Conservation (phyloP, 2,888 invertebrate species). For the Andrena marginata region DNA sequence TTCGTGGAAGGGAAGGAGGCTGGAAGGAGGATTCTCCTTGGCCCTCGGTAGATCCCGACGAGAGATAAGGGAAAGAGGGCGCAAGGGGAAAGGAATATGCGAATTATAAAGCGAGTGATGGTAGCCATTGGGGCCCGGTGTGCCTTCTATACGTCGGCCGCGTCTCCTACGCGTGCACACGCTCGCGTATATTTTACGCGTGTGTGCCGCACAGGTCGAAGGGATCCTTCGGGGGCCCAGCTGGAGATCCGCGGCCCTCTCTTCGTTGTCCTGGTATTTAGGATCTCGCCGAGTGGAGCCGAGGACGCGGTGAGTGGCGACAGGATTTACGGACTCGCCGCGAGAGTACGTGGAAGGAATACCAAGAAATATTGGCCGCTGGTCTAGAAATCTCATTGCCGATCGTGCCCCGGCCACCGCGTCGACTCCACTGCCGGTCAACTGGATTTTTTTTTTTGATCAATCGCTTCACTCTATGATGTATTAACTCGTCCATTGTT, state of each 20-base stretch:
- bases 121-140: conserved; percentile 72
- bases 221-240: conserved; percentile 74
- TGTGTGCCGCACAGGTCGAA: conserved; percentile 66
- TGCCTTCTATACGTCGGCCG: conserved; percentile 53
- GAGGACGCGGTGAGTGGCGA: conserved; percentile 72
- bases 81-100: conserved; percentile 69
- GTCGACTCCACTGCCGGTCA: conserved; percentile 6
- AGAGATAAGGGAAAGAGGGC: conserved; percentile 76
- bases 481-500: conserved; percentile 43
- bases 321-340: conserved; percentile 74
- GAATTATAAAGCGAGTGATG: conserved; percentile 79
- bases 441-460: conserved; percentile 62
- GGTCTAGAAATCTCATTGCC: conserved; percentile 65
- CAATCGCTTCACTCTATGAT: conserved; percentile 51
- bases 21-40: conserved; percentile 63
- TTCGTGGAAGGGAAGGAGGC: conserved; percentile 72
- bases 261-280: conserved; percentile 75
- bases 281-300: conserved; percentile 72
- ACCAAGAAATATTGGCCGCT: conserved; percentile 62
- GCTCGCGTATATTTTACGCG: conserved; percentile 49
- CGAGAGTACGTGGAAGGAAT: conserved; percentile 55
- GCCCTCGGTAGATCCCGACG: conserved; percentile 77
- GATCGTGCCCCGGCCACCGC: conserved; percentile 39
- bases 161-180: conserved; percentile 54
- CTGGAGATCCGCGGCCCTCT: conserved; percentile 76